Evolutionary conservation across 2,888 invertebrate species (phyloP), one percentile per base, ranked within the genome.

Genomic region (Pemphredon lugubris): DNA sequence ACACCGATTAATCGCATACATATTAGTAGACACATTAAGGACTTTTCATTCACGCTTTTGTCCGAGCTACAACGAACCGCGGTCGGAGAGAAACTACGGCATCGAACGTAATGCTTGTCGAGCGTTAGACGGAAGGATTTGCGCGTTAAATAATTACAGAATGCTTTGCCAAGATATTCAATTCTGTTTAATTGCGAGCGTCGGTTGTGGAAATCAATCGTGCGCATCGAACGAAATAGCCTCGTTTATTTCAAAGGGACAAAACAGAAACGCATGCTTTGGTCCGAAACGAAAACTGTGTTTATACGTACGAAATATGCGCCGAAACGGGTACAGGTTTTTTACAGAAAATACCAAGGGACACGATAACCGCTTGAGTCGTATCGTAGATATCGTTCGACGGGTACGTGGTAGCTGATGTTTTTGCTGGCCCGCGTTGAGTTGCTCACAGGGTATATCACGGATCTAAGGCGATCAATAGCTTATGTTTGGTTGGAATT

Each of bases 1-100:
- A 75, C 40, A 66, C 59, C 57, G 60, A 79, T 69, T 73, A 65
- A 71, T 32, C 58, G 63, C 58, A 57, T 68, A 61, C 50, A 59
- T 39, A 51, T 68, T 61, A 72, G 57, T 14, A 23, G 39, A 65
- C 60, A 45, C 58, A 26, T 55, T 63, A 44, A 23, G 40, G 30
- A 23, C 44, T 32, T 13, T 65, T 55, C 39, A 57, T 59, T 55
- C 18, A n/a, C 48, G 34, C 40, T 69, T 69, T 59, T 64, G 60
- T 48, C 37, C 66, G 67, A 42, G 55, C 34, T 20, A 23, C 47
- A 60, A 72, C 67, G 66, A 76, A 61, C 48, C 59, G 59, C 55
- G 66, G 51, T 75, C 61, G 34, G 30, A 64, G 64, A 69, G 39
- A 44, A 34, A 18, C 6, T 40, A 40, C 16, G 5, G 18, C 18